Evolutionary conservation across 2,888 invertebrate genomes (phyloP).

Genomic region (Patella pellucida): DNA sequence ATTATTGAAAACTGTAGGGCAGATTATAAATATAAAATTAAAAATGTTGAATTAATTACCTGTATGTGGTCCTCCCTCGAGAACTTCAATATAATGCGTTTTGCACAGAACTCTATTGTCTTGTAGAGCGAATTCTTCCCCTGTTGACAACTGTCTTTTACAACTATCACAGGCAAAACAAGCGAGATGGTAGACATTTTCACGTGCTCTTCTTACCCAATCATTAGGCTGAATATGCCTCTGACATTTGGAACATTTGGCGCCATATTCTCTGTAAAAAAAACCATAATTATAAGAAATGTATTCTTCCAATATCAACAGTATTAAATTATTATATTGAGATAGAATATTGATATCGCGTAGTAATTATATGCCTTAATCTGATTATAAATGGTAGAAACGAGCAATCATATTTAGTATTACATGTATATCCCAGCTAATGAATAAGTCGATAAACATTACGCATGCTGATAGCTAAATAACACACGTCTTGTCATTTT

Average conservation of each 20-base stretch:
- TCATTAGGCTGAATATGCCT: conserved; percentile 94
- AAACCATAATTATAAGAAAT: conserved; percentile 2
- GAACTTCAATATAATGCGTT: conserved; percentile 92
- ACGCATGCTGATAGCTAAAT: conserved; percentile 4
- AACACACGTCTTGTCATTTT: conserved; percentile 1
- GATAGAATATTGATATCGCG: neutral
- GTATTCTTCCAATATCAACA: neutral
- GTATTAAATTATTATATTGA: neutral
- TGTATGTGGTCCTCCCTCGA: conserved; percentile 83
- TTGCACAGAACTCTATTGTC: conserved; percentile 96
- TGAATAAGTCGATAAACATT: too few relatives aligned
- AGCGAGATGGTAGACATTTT: conserved; percentile 93
- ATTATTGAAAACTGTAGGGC: too few relatives aligned
- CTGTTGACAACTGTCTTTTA: conserved; percentile 74
- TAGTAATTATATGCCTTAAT: too few relatives aligned
- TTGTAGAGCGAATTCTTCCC: conserved; percentile 96
- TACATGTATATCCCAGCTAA: too few relatives aligned
- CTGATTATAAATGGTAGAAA: too few relatives aligned
- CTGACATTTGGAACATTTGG: conserved; percentile 95
- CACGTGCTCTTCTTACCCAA: conserved; percentile 96
- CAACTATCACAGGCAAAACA: conserved; percentile 97
- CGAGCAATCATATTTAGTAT: too few relatives aligned
- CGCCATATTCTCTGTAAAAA: conserved; percentile 88
- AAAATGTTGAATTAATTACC: conserved; percentile 65
- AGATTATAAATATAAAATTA: too few relatives aligned